These are phyloP conservation scores for Agonopterix alstromeriana DNA, from an alignment of 2,888 invertebrate genomes.

Conservation along the genomic window DNA sequence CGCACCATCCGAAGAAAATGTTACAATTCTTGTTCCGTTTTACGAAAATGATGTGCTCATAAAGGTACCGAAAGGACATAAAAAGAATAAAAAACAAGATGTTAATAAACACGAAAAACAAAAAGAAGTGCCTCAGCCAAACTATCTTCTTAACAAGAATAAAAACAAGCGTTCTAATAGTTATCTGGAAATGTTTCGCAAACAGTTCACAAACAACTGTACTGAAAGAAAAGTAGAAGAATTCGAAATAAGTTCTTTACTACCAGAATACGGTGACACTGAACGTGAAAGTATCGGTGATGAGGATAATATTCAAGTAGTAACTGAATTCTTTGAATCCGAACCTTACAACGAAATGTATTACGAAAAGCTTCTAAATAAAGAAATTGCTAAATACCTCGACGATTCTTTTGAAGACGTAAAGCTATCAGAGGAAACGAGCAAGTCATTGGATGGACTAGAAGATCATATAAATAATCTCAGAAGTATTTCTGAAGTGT, in stretches of 20 bases:
- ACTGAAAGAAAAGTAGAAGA: constrained; percentile 15
- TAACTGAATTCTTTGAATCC: constrained; percentile 50
- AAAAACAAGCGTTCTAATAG: constrained; percentile 31
- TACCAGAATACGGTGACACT: constrained; percentile 63
- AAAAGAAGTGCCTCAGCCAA: constrained; percentile 24
- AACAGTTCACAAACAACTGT: constrained; percentile 34
- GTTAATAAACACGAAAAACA: constrained; percentile 19
- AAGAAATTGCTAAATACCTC: constrained; percentile 33
- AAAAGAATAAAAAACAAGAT: constrained; percentile 27
- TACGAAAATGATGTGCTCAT: constrained; percentile 67
- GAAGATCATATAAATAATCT: constrained; percentile 34
- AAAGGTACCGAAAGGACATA: constrained; percentile 49
- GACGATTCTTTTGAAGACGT: constrained; percentile 29
- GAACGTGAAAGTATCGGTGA: constrained; percentile 57
- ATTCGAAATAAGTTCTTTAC: constrained; percentile 53
- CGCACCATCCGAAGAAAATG: constrained; percentile 32
- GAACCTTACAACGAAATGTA: constrained; percentile 65
- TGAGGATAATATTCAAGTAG: constrained; percentile 23
- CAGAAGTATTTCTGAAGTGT: constrained; percentile 56
- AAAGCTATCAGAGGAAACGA: not conserved
- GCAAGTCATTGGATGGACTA: constrained; percentile 22
- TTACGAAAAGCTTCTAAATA: constrained; percentile 52
- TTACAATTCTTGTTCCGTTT: constrained; percentile 65
- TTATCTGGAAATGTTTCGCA: constrained; percentile 61
- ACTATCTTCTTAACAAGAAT: constrained; percentile 54